Conservation (phyloP, 2,113 vertebrate species). For the Herpailurus yagouaroundi region DNA sequence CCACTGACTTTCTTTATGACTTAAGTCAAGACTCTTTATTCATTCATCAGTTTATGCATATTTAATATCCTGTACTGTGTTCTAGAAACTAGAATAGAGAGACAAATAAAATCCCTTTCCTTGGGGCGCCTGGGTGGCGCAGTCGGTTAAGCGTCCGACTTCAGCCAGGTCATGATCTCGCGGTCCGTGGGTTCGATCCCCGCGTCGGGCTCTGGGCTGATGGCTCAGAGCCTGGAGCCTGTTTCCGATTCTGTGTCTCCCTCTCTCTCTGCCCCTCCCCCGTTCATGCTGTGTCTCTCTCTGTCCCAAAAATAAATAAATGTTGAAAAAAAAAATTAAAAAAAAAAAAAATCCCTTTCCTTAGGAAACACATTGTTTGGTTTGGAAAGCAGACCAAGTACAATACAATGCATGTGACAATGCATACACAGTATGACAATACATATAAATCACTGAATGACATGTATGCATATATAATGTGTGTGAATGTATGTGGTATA, state of each 20-base stretch:
- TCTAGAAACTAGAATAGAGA: neutral
- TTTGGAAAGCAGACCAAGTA: neutral
- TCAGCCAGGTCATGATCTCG: too few relatives aligned
- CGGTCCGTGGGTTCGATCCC: too few relatives aligned
- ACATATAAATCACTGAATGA: neutral
- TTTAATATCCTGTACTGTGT: neutral
- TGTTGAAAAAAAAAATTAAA: too few relatives aligned
- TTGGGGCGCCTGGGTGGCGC: too few relatives aligned
- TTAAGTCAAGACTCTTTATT: conserved; percentile 22
- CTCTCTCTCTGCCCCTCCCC: too few relatives aligned
- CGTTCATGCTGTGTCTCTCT: too few relatives aligned
- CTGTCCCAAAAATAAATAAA: too few relatives aligned
- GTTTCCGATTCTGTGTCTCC: too few relatives aligned
- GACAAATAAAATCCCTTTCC: neutral
- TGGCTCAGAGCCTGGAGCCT: too few relatives aligned
- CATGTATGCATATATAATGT: neutral
- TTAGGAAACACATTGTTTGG: neutral
- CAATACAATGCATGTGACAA: neutral
- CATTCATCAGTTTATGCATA: neutral
- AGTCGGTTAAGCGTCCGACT: too few relatives aligned
- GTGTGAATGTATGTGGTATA: neutral
- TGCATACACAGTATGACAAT: neutral
- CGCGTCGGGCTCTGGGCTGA: too few relatives aligned
- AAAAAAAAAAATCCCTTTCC: neutral
- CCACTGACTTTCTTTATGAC: neutral